These are phyloP conservation scores for Ceratina calcarata DNA, from an alignment of 1,140 invertebrate species.

Conservation along the genomic window DNA sequence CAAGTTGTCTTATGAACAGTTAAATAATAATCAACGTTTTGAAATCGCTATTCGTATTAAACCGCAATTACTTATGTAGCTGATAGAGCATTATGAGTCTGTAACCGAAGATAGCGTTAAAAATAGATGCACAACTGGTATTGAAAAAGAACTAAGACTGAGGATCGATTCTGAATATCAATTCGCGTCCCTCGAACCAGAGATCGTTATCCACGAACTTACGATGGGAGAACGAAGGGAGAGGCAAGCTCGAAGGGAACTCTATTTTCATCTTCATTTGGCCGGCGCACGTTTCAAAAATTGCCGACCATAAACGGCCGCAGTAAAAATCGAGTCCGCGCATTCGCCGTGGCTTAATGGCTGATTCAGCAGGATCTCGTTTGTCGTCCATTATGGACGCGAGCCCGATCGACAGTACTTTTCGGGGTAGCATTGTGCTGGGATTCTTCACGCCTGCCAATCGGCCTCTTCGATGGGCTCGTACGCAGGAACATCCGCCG, in stretches of 20 bases:
- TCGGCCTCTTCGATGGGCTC: slow-evolving; percentile 46
- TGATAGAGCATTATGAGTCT: too few relatives aligned
- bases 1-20: neutral
- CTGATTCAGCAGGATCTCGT: slow-evolving; percentile 63
- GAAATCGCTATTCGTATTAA: too few relatives aligned
- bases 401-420: slow-evolving; percentile 72
- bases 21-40: too few relatives aligned
- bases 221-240: neutral
- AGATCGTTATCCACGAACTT: slow-evolving; percentile 32
- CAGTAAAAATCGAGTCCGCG: slow-evolving; percentile 43
- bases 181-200: slow-evolving; percentile 1
- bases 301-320: slow-evolving; percentile 28
- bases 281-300: slow-evolving; percentile 44
- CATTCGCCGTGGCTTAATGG: slow-evolving; percentile 41
- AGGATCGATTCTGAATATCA: neutral
- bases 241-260: neutral
- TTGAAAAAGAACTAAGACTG: neutral
- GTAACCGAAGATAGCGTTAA: too few relatives aligned
- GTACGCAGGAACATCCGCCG: slow-evolving; percentile 11
- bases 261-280: slow-evolving; percentile 42
- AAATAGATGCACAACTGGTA: too few relatives aligned
- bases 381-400: slow-evolving; percentile 69
- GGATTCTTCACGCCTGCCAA: slow-evolving; percentile 77
- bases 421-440: slow-evolving; percentile 69
- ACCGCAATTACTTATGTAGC: too few relatives aligned